Evolutionary conservation across 2,113 vertebrate genomes (phyloP), one percentile per base, ranked within the genome.

Genomic region (Rhinopomastus cyanomelas): DNA sequence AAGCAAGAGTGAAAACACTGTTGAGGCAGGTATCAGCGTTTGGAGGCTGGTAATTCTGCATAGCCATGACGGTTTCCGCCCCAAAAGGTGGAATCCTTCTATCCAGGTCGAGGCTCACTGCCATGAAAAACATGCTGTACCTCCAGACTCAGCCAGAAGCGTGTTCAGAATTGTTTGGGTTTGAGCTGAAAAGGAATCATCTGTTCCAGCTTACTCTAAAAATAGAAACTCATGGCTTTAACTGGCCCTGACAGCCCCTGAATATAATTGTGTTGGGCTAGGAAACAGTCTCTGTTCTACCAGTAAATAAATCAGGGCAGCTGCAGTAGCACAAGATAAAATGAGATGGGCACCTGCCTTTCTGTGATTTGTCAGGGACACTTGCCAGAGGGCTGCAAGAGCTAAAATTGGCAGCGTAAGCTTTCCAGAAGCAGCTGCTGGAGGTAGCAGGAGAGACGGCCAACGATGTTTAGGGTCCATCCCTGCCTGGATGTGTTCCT

Each of bases 381-480:
- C n/a, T 27, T 67, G 25, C 32, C 46, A 57, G 60, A 74, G 44
- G 34, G 48, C 4, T 81, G 29, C 16, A 69, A n/a, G n/a, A 36
- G 27, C 64, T 8, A 21, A 16, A 5, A 60, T 22, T 21, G 11
- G 62, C 1, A 0, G 0, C 68, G 69, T 69, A 83, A 69, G 46
- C 32, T 25, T 61, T 69, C 36, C 79, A 67, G 59, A 53, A 74
- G 69, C 66, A 87, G 79, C 61, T 69, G 56, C 74, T 62, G 49
- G 46, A 89, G 22, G 34, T 20, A 74, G 51, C 25, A n/a, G 39
- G 13, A 72, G 30, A 12, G 17, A 17, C 27, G 74, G 62, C 75
- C 1, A 3, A 77, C 71, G 36, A n/a, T 53, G 32, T 57, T 73
- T 25, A 2, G 10, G 25, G 48, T 55, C 22, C 0, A 0, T 36